phyloP scores from a whole-genome alignment of 1,140 invertebrate genomes.

The Polyergus mexicanus region DNA sequence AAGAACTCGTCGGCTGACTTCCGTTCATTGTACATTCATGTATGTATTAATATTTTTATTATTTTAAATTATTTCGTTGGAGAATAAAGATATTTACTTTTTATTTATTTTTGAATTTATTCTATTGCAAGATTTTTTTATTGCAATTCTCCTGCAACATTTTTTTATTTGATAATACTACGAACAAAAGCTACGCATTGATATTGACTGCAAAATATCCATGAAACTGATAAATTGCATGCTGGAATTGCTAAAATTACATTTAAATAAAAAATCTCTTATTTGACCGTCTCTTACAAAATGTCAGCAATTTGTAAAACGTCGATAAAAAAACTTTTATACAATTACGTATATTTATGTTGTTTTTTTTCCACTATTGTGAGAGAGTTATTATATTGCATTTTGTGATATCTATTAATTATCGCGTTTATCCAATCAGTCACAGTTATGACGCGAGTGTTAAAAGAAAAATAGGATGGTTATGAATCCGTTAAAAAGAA shows the following conservation, averaged over 20 bases:
- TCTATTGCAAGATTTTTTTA: neutral
- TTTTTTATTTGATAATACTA: neutral
- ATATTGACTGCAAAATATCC: neutral
- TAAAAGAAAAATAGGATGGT: conserved; percentile 33
- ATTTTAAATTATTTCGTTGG: neutral
- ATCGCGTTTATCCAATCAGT: neutral
- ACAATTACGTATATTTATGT: neutral
- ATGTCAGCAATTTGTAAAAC: no score
- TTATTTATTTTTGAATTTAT: neutral
- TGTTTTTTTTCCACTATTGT: neutral
- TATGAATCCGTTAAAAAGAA: conserved; percentile 5
- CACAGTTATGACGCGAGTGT: neutral
- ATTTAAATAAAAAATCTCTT: no score
- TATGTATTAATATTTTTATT: conserved; percentile 6
- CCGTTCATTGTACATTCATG: neutral
- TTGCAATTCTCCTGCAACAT: neutral
- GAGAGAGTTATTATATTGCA: neutral
- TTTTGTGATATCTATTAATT: neutral
- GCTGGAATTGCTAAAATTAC: neutral
- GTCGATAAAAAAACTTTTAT: neutral
- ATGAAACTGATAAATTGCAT: neutral
- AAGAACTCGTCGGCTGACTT: neutral
- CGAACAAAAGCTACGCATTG: neutral
- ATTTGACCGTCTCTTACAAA: no score
- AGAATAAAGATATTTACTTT: neutral